A percentile compares a stretch with the other conserved stretches of the same genome.
Conservation (phyloP, 2,888 invertebrate species). For the Hemithea aestivaria region DNA sequence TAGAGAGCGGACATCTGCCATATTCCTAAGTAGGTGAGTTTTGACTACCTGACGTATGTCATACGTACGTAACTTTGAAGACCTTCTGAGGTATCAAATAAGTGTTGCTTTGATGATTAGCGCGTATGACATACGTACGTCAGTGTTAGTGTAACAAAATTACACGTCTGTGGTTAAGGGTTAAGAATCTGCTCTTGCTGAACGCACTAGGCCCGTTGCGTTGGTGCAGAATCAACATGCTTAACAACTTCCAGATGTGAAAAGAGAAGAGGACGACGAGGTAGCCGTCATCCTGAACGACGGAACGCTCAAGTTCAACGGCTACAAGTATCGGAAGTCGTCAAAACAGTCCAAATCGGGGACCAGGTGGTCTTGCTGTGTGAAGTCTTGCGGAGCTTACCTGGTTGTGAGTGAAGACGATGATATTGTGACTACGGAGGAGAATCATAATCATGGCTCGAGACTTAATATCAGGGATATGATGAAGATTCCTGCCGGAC, state of each 20-base stretch:
- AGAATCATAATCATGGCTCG: slow-evolving; percentile 22
- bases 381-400: slow-evolving; percentile 22
- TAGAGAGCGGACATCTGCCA: too few species aligned
- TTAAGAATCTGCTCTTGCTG: too few species aligned
- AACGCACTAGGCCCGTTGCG: too few species aligned
- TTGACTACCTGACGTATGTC: too few species aligned
- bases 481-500: slow-evolving; percentile 21
- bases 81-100: too few species aligned
- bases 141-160: too few species aligned
- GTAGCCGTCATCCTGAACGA: slow-evolving; percentile 23
- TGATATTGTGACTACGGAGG: slow-evolving; percentile 22
- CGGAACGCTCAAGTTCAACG: slow-evolving; percentile 24
- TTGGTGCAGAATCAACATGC: too few species aligned
- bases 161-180: too few species aligned
- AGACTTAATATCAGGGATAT: slow-evolving; percentile 15
- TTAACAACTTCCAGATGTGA: background rate
- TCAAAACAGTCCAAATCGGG: slow-evolving; percentile 18
- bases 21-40: too few species aligned
- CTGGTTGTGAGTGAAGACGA: slow-evolving; percentile 22
- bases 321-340: slow-evolving; percentile 19
- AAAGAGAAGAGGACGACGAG: slow-evolving; percentile 8
- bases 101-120: too few species aligned
- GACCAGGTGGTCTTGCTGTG: slow-evolving; percentile 21
- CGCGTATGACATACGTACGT: too few species aligned
- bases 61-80: too few species aligned